Evolutionary conservation across 2,888 invertebrate genomes (phyloP).

Genomic region (Himalopsyche japonica): DNA sequence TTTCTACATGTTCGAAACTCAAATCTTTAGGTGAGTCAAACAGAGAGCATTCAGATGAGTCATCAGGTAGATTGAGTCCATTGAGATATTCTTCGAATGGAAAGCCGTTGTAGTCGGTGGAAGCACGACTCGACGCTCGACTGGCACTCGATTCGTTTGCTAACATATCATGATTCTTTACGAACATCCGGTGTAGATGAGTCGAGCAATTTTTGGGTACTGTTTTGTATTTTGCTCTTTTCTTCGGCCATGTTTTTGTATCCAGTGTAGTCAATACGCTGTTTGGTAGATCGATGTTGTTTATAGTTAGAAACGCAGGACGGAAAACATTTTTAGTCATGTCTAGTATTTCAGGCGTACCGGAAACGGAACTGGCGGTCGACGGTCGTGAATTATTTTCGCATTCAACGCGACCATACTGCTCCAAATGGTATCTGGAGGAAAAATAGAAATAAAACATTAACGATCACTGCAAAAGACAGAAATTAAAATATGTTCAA

Average conservation of each 20-base stretch:
- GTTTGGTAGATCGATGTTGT: constrained; percentile 31
- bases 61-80: constrained; percentile 26
- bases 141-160: not conserved
- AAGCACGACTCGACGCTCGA: constrained; percentile 33
- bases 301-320: constrained; percentile 38
- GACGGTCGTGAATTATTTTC: constrained; percentile 26
- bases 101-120: constrained; percentile 34
- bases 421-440: constrained; percentile 26
- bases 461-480: too few species aligned
- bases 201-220: constrained; percentile 36
- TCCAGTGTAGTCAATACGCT: not conserved
- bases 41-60: constrained; percentile 34
- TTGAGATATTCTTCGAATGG: constrained; percentile 38
- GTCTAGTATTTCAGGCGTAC: constrained; percentile 31
- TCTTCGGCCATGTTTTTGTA: constrained; percentile 14
- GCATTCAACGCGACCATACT: constrained; percentile 8
- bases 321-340: constrained; percentile 35
- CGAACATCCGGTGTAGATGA: constrained; percentile 39
- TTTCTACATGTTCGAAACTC: not conserved
- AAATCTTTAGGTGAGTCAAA: constrained; percentile 20
- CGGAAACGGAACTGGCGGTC: constrained; percentile 22
- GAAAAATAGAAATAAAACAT: not conserved
- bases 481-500: too few species aligned
- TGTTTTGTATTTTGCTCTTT: constrained; percentile 33
- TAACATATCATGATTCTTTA: constrained; percentile 23